These are phyloP conservation scores for Sycobia sp. DNA, from an alignment of 1,140 invertebrate genomes.

Conservation along the genomic window DNA sequence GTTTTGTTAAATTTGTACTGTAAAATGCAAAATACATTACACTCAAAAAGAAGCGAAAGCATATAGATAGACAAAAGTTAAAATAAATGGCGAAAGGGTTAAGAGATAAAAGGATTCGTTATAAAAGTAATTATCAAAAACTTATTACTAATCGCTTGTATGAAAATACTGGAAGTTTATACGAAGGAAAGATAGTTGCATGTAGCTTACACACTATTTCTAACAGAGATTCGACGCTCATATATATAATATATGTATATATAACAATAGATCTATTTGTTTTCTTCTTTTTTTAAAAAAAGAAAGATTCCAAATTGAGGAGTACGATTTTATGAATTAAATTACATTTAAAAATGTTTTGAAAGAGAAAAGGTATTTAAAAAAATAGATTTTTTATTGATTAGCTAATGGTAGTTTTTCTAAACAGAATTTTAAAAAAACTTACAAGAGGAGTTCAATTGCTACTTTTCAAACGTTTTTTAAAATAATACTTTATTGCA, in stretches of 20 bases:
- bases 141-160: conserved; percentile 38
- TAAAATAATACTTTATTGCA: too few relatives aligned
- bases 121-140: conserved; percentile 35
- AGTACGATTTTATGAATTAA: conserved; percentile 14
- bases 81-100: conserved; percentile 14
- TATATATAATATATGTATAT: conserved; percentile 36
- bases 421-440: too few relatives aligned
- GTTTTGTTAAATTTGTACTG: conserved; percentile 32
- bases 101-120: conserved; percentile 21
- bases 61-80: conserved; percentile 27
- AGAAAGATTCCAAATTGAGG: conserved; percentile 25
- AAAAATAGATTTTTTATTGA: too few relatives aligned
- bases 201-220: conserved; percentile 32
- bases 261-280: conserved; percentile 32
- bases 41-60: conserved; percentile 30
- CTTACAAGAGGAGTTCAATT: too few relatives aligned
- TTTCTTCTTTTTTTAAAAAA: conserved; percentile 17
- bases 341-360: neutral
- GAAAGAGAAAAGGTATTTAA: neutral
- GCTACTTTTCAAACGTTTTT: too few relatives aligned
- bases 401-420: too few relatives aligned
- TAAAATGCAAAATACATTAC: conserved; percentile 35
- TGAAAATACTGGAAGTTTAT: conserved; percentile 53
- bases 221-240: conserved; percentile 43
- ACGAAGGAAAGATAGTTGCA: conserved; percentile 41